Percentiles rank a stretch among this genome's conserved stretches.
phyloP scores from a whole-genome alignment of 2,888 invertebrate species.

The Acleris laterana region DNA sequence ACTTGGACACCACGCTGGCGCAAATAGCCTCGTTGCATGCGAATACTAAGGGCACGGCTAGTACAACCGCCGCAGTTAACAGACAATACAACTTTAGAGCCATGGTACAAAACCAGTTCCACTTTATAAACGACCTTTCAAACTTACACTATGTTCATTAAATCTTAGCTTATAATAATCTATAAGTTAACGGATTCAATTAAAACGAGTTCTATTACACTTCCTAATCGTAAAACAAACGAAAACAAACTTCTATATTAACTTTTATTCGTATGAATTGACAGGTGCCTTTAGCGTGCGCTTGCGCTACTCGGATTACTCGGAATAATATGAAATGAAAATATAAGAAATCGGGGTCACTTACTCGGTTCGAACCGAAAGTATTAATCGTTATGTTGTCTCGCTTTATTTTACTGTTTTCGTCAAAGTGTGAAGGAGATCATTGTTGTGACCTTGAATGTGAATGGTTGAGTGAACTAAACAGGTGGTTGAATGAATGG shows the following conservation, averaged over 20 bases:
- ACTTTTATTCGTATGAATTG: constrained; percentile 2
- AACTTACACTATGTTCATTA: constrained; percentile 22
- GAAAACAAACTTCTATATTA: constrained; percentile 20
- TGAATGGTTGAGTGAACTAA: constrained; percentile 1
- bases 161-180: background rate
- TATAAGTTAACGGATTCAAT: no score
- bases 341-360: background rate
- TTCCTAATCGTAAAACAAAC: background rate
- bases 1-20: constrained; percentile 97
- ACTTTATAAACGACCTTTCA: constrained; percentile 45
- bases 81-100: constrained; percentile 65
- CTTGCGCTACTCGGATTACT: constrained; percentile 22
- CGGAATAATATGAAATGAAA: constrained; percentile 26
- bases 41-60: constrained; percentile 69
- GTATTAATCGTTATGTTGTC: constrained; percentile 1
- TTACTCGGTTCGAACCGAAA: no score
- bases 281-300: constrained; percentile 19
- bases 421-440: constrained; percentile 2
- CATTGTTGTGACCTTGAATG: constrained; percentile 9
- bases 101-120: constrained; percentile 58
- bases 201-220: background rate
- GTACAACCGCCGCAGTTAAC: constrained; percentile 56
- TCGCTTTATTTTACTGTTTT: constrained; percentile 12
- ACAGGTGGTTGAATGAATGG: background rate
- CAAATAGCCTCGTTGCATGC: constrained; percentile 97